phyloP scores from a whole-genome alignment of 2,888 invertebrate species.

The Dastarcus helophoroides region DNA sequence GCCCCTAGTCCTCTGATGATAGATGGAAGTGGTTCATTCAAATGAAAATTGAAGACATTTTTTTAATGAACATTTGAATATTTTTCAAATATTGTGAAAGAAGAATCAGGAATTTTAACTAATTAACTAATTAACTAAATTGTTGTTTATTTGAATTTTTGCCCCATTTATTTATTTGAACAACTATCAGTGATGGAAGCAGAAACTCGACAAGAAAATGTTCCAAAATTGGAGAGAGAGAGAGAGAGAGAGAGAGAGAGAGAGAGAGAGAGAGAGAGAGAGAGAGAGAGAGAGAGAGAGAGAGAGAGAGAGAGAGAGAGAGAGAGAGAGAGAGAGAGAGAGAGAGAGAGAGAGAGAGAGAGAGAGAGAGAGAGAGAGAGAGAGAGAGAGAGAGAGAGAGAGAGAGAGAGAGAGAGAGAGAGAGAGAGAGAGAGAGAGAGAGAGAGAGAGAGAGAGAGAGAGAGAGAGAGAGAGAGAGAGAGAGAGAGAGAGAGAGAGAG shows the following conservation, averaged over 20 bases:
- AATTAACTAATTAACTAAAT: too few species aligned
- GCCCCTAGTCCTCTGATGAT: too few species aligned
- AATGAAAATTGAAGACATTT: too few species aligned
- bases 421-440: slow-evolving; percentile 2
- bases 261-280: slow-evolving; percentile 2
- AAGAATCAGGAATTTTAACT: too few species aligned
- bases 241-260: slow-evolving; percentile 2
- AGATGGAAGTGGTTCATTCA: too few species aligned
- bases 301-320: slow-evolving; percentile 1
- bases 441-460: slow-evolving; percentile 2
- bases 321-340: slow-evolving; percentile 2
- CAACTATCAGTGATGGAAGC: too few species aligned
- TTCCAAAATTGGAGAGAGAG: too few species aligned
- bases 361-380: slow-evolving; percentile 2
- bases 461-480: slow-evolving; percentile 2
- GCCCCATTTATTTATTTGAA: too few species aligned
- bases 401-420: slow-evolving; percentile 2
- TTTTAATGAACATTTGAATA: too few species aligned
- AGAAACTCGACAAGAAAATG: too few species aligned
- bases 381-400: slow-evolving; percentile 2
- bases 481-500: slow-evolving; percentile 2
- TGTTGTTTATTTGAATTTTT: too few species aligned
- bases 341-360: slow-evolving; percentile 2
- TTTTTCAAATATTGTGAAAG: too few species aligned
- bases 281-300: slow-evolving; percentile 2